phyloP scores from a whole-genome alignment of 2,113 vertebrate genomes.

The Erythrocebus patas region DNA sequence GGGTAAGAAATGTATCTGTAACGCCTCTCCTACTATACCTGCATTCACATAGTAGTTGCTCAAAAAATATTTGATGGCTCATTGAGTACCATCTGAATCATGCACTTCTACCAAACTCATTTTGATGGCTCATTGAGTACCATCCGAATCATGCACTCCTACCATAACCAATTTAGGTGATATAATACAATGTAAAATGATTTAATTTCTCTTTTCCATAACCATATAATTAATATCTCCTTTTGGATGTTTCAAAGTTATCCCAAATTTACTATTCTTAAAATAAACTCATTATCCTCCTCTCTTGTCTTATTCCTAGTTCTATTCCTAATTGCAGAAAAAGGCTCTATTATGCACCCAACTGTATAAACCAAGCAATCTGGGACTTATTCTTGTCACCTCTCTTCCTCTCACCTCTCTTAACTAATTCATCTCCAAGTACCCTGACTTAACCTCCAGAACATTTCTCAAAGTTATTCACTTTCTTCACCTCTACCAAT shows the following conservation, averaged over 20 bases:
- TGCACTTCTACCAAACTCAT: background rate
- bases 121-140: background rate
- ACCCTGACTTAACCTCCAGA: background rate
- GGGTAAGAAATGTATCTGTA: background rate
- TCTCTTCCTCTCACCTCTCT: background rate
- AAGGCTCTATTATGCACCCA: background rate
- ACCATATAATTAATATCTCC: background rate
- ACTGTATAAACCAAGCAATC: background rate
- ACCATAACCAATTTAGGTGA: background rate
- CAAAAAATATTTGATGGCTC: background rate
- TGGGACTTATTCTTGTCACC: background rate
- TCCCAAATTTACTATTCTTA: background rate
- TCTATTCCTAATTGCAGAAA: background rate
- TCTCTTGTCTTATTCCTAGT: background rate
- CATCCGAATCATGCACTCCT: background rate
- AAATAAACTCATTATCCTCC: background rate
- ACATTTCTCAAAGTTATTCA: background rate
- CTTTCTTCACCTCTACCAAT: background rate
- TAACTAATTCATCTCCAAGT: background rate
- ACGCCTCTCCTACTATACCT: background rate
- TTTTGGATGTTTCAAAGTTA: background rate
- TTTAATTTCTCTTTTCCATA: background rate
- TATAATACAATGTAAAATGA: background rate
- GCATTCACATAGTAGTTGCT: background rate
- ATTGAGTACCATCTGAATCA: background rate